Conservation (phyloP, 2,888 invertebrate genomes). For the Drosophila multiciliata region DNA sequence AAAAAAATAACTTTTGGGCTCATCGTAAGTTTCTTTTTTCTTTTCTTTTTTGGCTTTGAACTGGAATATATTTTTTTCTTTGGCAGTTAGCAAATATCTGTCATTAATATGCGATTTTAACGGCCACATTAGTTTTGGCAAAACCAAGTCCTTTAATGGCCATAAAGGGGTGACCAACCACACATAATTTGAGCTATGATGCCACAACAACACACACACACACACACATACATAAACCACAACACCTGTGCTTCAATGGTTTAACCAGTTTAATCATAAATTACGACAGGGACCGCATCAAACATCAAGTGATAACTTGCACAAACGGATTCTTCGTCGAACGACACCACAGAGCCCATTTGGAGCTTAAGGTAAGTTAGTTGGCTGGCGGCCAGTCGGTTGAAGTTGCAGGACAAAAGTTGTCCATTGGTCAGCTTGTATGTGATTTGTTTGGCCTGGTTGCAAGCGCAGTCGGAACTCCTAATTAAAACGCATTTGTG, state of each 20-base stretch:
- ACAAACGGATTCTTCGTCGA: conserved; percentile 54
- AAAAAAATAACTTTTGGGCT: conserved; percentile 54
- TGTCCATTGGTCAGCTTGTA: conserved; percentile 50
- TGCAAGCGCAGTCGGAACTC: background rate
- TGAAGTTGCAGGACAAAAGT: conserved; percentile 35
- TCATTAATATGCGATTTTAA: conserved; percentile 75
- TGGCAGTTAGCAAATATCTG: conserved; percentile 51
- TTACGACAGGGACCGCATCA: conserved; percentile 51
- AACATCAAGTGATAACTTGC: conserved; percentile 15
- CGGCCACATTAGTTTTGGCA: conserved; percentile 68
- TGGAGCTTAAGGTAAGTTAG: conserved; percentile 71
- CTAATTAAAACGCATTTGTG: conserved; percentile 59
- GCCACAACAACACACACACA: conserved; percentile 2
- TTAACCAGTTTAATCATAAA: conserved; percentile 66
- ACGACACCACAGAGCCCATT: conserved; percentile 29
- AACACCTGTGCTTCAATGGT: conserved; percentile 2
- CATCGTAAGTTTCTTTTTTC: conserved; percentile 48
- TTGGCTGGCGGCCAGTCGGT: conserved; percentile 58
- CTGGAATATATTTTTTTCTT: conserved; percentile 39
- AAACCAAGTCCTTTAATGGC: conserved; percentile 66
- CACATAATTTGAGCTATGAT: conserved; percentile 26
- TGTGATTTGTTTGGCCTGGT: conserved; percentile 52
- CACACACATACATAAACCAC: conserved; percentile 19
- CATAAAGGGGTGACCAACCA: conserved; percentile 57
- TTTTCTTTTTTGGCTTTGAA: conserved; percentile 20